These are phyloP conservation scores for Chelonus insularis DNA, from an alignment of 1,140 invertebrate genomes.

Conservation along the genomic window DNA sequence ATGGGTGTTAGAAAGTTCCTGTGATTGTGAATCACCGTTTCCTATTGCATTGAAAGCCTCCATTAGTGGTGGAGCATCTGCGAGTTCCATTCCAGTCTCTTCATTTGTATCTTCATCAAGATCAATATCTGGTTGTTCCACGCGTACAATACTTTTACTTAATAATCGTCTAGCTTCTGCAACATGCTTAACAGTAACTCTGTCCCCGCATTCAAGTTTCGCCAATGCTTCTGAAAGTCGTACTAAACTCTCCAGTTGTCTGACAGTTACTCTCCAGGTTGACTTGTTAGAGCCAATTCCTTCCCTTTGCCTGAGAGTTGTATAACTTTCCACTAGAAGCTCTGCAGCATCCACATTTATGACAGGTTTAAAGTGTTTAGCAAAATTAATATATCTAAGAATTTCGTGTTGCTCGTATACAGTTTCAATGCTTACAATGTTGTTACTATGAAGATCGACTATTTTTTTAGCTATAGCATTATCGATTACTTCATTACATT, in stretches of 20 bases:
- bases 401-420: constrained; percentile 87
- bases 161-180: constrained; percentile 88
- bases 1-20: constrained; percentile 28
- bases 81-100: constrained; percentile 59
- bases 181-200: constrained; percentile 86
- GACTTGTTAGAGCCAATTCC: constrained; percentile 71
- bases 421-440: constrained; percentile 73
- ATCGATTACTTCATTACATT: constrained; percentile 92
- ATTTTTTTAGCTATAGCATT: constrained; percentile 96
- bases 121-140: constrained; percentile 97
- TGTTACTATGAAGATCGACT: constrained; percentile 89
- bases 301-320: constrained; percentile 82
- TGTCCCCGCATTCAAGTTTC: constrained; percentile 90
- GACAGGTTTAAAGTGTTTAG: constrained; percentile 93
- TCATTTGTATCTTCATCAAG: constrained; percentile 77
- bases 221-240: constrained; percentile 96
- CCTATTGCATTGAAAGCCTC: constrained; percentile 48
- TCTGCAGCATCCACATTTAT: constrained; percentile 83
- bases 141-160: constrained; percentile 98
- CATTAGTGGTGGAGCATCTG: constrained; percentile 54
- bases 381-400: constrained; percentile 93
- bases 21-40: constrained; percentile 32
- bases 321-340: constrained; percentile 88
- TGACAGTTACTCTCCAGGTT: constrained; percentile 95
- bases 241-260: constrained; percentile 98